These are phyloP conservation scores for Rhopalosiphum padi DNA, from an alignment of 1,140 invertebrate genomes.

Conservation along the genomic window DNA sequence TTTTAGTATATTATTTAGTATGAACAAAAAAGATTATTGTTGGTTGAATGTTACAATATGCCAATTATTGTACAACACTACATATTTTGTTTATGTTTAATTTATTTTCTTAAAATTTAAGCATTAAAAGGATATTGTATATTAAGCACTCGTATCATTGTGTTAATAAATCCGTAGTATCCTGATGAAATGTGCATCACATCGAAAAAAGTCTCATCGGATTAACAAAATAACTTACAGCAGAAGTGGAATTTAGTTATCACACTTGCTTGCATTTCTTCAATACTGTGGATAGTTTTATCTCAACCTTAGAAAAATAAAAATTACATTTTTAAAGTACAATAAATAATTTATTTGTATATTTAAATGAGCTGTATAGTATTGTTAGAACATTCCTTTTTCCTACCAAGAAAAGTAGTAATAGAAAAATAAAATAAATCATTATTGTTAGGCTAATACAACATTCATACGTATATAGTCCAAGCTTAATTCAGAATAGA, in stretches of 20 bases:
- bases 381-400: neutral
- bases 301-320: neutral
- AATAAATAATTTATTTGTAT: neutral
- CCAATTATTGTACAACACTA: no score
- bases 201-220: neutral
- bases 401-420: neutral
- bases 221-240: neutral
- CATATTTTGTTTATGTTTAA: neutral
- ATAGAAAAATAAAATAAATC: neutral
- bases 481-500: neutral
- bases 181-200: neutral
- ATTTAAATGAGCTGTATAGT: neutral
- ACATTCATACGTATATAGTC: neutral
- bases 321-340: neutral
- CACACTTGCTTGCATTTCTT: neutral
- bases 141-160: neutral
- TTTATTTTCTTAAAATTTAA: neutral
- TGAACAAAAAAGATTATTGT: neutral
- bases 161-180: neutral
- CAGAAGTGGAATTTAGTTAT: neutral
- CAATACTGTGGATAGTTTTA: neutral
- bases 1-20: neutral
- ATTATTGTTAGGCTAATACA: neutral
- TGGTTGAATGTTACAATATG: neutral
- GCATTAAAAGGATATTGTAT: neutral